Conservation (phyloP, 2,113 vertebrate genomes). For the Erythrocercus mccallii region DNA sequence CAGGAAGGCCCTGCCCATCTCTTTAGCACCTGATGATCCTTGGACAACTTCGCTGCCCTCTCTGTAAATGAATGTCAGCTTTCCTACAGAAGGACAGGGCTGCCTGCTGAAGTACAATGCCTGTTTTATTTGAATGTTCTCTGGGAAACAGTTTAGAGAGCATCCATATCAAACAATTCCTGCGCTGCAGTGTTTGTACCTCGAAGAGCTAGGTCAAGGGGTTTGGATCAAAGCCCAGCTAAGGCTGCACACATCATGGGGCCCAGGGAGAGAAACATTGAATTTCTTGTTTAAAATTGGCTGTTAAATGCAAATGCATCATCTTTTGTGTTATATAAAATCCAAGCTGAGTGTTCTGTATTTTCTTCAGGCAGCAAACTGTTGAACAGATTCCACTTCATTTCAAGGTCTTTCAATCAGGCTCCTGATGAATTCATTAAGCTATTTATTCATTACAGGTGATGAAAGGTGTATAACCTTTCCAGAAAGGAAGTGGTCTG, state of each 20-base stretch:
- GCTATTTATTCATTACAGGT: constrained; percentile 1
- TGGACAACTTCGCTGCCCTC: background rate
- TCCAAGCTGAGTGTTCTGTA: background rate
- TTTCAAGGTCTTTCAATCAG: constrained; percentile 6
- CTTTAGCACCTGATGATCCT: background rate
- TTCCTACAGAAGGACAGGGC: background rate
- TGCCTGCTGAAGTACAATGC: background rate
- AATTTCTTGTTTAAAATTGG: constrained; percentile 21
- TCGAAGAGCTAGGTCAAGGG: background rate
- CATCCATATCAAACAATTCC: constrained; percentile 11
- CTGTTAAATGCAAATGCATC: constrained; percentile 40
- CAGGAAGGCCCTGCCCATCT: background rate
- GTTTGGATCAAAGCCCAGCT: constrained; percentile 54
- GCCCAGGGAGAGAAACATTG: background rate
- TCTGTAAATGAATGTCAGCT: constrained; percentile 17
- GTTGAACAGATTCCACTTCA: background rate
- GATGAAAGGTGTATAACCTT: constrained; percentile 36
- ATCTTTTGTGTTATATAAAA: constrained; percentile 32
- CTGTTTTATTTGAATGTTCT: background rate
- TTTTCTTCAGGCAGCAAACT: constrained; percentile 31
- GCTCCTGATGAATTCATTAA: constrained; percentile 29
- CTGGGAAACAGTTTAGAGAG: constrained; percentile 18
- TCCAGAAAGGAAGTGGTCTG: background rate
- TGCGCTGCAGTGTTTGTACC: background rate
- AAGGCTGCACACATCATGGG: background rate